These are phyloP conservation scores for Sisyra terminalis DNA, from an alignment of 2,888 invertebrate species.

Conservation along the genomic window DNA sequence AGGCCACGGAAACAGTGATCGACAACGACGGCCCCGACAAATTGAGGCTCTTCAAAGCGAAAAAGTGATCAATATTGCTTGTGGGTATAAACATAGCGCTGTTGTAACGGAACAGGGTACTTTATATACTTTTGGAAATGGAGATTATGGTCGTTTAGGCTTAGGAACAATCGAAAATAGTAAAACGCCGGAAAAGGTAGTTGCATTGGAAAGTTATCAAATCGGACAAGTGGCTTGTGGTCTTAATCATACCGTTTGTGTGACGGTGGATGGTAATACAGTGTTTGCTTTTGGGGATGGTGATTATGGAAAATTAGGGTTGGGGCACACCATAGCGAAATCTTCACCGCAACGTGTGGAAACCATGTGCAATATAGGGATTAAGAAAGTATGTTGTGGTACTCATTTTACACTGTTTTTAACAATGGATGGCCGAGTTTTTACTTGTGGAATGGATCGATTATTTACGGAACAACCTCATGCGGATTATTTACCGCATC, in stretches of 20 bases:
- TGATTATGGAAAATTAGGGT: slow-evolving; percentile 42
- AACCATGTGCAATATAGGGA: slow-evolving; percentile 31
- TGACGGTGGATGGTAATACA: slow-evolving; percentile 35
- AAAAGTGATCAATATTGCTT: slow-evolving; percentile 39
- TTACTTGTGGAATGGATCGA: slow-evolving; percentile 41
- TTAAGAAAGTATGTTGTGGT: slow-evolving; percentile 44
- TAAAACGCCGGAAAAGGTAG: slow-evolving; percentile 40
- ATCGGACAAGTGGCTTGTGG: slow-evolving; percentile 40
- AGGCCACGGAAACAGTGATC: slow-evolving; percentile 46
- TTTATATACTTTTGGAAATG: slow-evolving; percentile 46
- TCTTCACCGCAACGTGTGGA: slow-evolving; percentile 34
- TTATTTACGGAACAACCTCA: slow-evolving; percentile 36
- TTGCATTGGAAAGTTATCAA: slow-evolving; percentile 29
- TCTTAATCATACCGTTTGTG: slow-evolving; percentile 42
- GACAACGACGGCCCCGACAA: slow-evolving; percentile 41
- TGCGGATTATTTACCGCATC: slow-evolving; percentile 34
- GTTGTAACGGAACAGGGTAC: slow-evolving; percentile 45
- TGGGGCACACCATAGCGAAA: slow-evolving; percentile 29
- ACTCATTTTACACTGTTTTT: slow-evolving; percentile 43
- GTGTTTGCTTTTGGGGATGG: slow-evolving; percentile 51
- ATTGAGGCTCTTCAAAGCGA: slow-evolving; percentile 43
- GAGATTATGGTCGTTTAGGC: slow-evolving; percentile 43
- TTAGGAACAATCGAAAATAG: slow-evolving; percentile 40
- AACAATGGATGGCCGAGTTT: slow-evolving; percentile 38
- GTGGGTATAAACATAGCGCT: slow-evolving; percentile 47